Conservation (phyloP, 2,888 invertebrate species). For the Nomada hirtipes region DNA sequence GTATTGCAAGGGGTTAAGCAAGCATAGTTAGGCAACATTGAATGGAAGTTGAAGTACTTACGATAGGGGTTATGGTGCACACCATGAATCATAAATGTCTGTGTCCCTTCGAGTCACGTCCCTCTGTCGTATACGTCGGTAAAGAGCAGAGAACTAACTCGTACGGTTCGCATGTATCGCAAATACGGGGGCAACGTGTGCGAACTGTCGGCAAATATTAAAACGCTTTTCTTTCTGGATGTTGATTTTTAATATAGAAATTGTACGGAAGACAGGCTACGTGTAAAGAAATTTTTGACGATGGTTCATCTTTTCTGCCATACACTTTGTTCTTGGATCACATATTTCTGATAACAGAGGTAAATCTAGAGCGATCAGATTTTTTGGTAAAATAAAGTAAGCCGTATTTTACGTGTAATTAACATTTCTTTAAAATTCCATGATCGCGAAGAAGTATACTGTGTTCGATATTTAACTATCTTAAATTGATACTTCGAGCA, state of each 20-base stretch:
- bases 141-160: slow-evolving; percentile 33
- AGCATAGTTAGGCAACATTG: slow-evolving; percentile 54
- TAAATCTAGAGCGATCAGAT: too few relatives aligned
- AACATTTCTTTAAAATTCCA: neutral
- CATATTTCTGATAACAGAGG: too few relatives aligned
- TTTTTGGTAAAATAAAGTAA: too few relatives aligned
- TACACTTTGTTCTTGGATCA: too few relatives aligned
- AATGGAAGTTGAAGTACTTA: slow-evolving; percentile 55
- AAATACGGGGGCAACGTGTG: slow-evolving; percentile 3
- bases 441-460: neutral
- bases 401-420: neutral
- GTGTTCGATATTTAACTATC: neutral
- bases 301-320: too few relatives aligned
- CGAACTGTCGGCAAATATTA: slow-evolving; percentile 22
- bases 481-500: neutral
- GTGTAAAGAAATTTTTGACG: too few relatives aligned
- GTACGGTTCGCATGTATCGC: slow-evolving; percentile 13
- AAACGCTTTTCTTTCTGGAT: neutral
- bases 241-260: neutral
- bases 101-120: slow-evolving; percentile 50
- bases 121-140: slow-evolving; percentile 16
- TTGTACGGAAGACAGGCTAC: too few relatives aligned
- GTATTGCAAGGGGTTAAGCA: slow-evolving; percentile 54
- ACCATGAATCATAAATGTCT: slow-evolving; percentile 54
- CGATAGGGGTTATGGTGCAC: slow-evolving; percentile 44